Evolutionary conservation across 1,140 invertebrate species (phyloP), one percentile per base, ranked within the genome.

Genomic region (Polypedilum pembai): DNA sequence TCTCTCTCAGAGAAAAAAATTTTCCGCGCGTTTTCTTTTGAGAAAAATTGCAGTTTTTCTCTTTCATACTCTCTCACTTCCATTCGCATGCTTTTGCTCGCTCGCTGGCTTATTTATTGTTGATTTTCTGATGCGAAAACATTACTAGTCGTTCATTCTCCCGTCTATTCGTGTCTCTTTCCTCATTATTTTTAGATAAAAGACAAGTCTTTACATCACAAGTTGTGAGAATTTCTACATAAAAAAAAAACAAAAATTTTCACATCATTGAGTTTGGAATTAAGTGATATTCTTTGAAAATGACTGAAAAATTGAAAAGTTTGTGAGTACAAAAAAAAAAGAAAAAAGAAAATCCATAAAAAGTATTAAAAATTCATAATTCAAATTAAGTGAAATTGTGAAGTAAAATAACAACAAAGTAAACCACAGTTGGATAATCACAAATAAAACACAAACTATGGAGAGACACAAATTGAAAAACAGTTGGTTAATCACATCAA

Each of bases 51-150:
- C 65, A 69, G 8, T 69, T 69, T 20, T 18, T 8, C 8, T 12
- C 18, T 66, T 66, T 69, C 17, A n/a, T 56, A 45, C 15, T 45
- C 8, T 45, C 15, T 56, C 10, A 0, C 45, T 56, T n/a, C n/a
- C 45, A 12, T n/a, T 56, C 45, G 45, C 45, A 56, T 56, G 45
- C 45, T 56, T 56, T 56, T 56, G 45, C 45, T n/a, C 20, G 20
- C 45, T 15, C n/a, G 65, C 65, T 69, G n/a, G 17, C 17, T 69
- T 69, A 69, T 69, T 69, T 69, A 69, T 69, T 69, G 65, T 69
- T 69, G 65, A 69, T 69, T 21, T 21, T 8, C 20, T 21, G 65
- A 21, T 20, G 65, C 20, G 65, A 20, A 69, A 18, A 69, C 65
- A 69, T 69, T 56, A 56, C 45, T 12, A 56, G 12, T 56, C 45